Percentiles rank a stretch among this genome's conserved stretches.
Evolutionary conservation across 1,140 invertebrate genomes (phyloP).

Genomic region (Nixonia krombeini): DNA sequence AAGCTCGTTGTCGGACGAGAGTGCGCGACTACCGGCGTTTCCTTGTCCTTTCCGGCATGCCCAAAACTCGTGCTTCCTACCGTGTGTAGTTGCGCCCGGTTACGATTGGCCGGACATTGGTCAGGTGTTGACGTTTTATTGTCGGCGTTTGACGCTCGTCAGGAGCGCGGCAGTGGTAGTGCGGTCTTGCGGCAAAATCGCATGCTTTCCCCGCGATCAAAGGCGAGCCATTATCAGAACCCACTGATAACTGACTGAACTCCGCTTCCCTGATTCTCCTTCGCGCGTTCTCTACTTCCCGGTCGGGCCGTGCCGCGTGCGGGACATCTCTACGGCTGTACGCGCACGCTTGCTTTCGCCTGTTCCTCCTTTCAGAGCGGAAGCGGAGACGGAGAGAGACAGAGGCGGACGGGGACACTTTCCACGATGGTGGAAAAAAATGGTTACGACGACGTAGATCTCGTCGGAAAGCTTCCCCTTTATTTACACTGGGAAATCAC

Average conservation of each 20-base stretch:
- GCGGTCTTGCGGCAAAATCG: constrained; percentile 5
- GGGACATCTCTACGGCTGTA: constrained; percentile 1
- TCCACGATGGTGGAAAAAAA: constrained; percentile 13
- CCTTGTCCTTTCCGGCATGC: constrained; percentile 11
- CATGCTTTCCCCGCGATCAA: constrained; percentile 7
- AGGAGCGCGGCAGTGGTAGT: constrained; percentile 18
- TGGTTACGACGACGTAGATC: constrained; percentile 5
- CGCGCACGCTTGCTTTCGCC: too few relatives aligned
- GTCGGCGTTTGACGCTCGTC: constrained; percentile 17
- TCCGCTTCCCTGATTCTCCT: constrained; percentile 6
- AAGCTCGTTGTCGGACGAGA: too few relatives aligned
- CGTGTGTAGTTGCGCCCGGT: not conserved
- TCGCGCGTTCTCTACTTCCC: not conserved
- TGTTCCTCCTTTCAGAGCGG: not conserved
- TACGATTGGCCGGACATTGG: too few relatives aligned
- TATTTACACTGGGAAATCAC: constrained; percentile 36
- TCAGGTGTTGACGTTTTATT: constrained; percentile 15
- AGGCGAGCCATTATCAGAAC: not conserved
- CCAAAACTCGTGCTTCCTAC: constrained; percentile 19
- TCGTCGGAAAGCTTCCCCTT: constrained; percentile 19
- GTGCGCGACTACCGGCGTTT: constrained; percentile 8
- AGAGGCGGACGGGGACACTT: too few relatives aligned
- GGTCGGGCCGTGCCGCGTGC: constrained; percentile 15
- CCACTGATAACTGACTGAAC: constrained; percentile 1
- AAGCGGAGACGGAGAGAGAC: too few relatives aligned